phyloP scores from a whole-genome alignment of 2,797 vertebrate genomes.

The Oryzias dopingdopingensis region DNA sequence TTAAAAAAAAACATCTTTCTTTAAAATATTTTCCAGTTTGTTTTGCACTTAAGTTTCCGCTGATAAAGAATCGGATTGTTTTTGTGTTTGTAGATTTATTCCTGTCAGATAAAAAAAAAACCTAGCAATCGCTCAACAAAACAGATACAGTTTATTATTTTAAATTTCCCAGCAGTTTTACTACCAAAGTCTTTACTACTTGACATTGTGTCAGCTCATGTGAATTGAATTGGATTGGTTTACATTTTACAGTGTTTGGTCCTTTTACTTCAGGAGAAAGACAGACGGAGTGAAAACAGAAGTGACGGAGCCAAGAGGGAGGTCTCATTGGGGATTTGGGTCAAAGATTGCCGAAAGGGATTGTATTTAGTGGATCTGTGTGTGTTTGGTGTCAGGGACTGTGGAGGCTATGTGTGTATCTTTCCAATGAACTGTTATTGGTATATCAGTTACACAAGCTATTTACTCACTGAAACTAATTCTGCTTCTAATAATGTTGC shows the following conservation, averaged over 20 bases:
- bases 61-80: too few relatives aligned
- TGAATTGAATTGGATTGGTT: conserved; percentile 32
- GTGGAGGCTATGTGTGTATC: conserved; percentile 33
- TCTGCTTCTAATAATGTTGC: not conserved
- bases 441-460: conserved; percentile 30
- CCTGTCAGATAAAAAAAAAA: too few relatives aligned
- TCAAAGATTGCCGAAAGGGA: conserved; percentile 74
- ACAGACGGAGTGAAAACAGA: conserved; percentile 56
- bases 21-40: too few relatives aligned
- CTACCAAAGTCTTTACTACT: conserved; percentile 18
- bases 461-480: conserved; percentile 22
- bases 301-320: conserved; percentile 59
- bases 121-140: too few relatives aligned
- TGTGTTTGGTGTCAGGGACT: conserved; percentile 25
- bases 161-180: too few relatives aligned
- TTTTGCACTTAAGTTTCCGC: too few relatives aligned
- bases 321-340: conserved; percentile 70
- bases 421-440: conserved; percentile 23
- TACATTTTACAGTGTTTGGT: conserved; percentile 34
- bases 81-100: too few relatives aligned
- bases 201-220: conserved; percentile 18
- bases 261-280: conserved; percentile 53
- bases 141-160: too few relatives aligned
- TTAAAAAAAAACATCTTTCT: too few relatives aligned
- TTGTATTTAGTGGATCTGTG: conserved; percentile 40